Conservation (phyloP, 2,797 vertebrate species). For the Staurois parvus region DNA sequence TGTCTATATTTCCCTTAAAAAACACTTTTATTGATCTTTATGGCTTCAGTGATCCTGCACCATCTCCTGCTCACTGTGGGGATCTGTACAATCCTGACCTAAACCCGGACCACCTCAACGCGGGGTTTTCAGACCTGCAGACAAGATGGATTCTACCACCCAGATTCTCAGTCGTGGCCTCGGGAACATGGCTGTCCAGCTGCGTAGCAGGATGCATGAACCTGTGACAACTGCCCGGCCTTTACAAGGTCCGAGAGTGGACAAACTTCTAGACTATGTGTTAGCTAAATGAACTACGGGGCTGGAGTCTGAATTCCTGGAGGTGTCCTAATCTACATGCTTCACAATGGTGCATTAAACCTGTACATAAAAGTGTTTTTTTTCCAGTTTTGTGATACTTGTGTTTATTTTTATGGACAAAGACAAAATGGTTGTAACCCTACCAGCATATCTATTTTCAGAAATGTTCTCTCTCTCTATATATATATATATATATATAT, state of each 20-base stretch:
- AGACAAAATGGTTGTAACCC: background rate
- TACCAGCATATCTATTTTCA: no score
- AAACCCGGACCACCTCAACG: background rate
- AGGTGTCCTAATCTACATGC: background rate
- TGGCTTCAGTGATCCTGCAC: background rate
- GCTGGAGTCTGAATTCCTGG: background rate
- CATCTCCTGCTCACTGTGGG: slow-evolving; percentile 29
- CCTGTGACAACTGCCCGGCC: background rate
- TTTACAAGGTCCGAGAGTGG: background rate
- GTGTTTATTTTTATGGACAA: background rate
- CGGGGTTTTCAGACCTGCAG: background rate
- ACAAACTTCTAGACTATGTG: background rate
- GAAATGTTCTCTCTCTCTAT: no score
- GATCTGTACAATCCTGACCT: slow-evolving; percentile 12
- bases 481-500: no score
- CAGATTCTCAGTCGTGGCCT: background rate
- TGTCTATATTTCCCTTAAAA: no score
- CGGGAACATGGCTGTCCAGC: slow-evolving; percentile 16
- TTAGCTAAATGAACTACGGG: background rate
- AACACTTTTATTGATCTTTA: background rate
- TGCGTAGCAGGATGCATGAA: background rate
- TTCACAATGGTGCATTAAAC: slow-evolving; percentile 42
- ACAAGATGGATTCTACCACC: background rate
- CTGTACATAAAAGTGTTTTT: slow-evolving; percentile 28
- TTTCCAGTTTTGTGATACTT: background rate